phyloP scores from a whole-genome alignment of 1,140 invertebrate species.

The Brachionus koreanus region DNA sequence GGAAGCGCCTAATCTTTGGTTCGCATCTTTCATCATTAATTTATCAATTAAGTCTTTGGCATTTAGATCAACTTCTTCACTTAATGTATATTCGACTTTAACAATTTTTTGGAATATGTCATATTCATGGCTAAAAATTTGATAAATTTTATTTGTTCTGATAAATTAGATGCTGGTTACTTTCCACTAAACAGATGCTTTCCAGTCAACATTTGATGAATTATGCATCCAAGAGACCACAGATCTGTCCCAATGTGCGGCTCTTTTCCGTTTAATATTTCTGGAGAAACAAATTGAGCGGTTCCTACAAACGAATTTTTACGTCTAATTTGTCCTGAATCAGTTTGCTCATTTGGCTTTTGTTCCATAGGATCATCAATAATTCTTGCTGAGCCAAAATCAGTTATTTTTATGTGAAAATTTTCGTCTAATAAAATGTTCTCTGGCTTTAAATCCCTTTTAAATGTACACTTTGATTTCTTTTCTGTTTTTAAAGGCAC shows the following conservation, averaged over 20 bases:
- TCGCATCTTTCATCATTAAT: constrained; percentile 73
- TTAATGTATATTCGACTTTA: constrained; percentile 84
- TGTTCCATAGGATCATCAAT: constrained; percentile 56
- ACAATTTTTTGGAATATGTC: constrained; percentile 93
- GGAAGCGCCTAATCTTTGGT: constrained; percentile 73
- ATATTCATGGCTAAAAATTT: constrained; percentile 74
- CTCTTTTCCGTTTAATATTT: constrained; percentile 77
- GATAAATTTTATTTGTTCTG: not conserved
- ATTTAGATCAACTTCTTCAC: constrained; percentile 76
- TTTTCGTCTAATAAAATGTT: constrained; percentile 74
- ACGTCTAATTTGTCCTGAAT: constrained; percentile 45
- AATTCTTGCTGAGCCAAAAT: constrained; percentile 94
- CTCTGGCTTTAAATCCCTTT: constrained; percentile 64
- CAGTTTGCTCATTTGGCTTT: constrained; percentile 15
- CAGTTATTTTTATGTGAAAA: constrained; percentile 93
- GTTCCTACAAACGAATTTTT: constrained; percentile 93
- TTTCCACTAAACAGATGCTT: constrained; percentile 80
- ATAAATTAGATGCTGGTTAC: constrained; percentile 54
- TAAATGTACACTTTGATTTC: not conserved
- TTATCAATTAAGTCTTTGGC: constrained; percentile 82
- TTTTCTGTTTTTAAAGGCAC: not conserved
- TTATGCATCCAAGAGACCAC: constrained; percentile 96
- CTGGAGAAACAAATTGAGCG: constrained; percentile 95
- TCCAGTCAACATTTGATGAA: constrained; percentile 94
- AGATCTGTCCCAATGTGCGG: constrained; percentile 75